Percentiles rank a stretch among this genome's conserved stretches.
phyloP scores from a whole-genome alignment of 1,140 invertebrate genomes.

The Bicyclus anynana region DNA sequence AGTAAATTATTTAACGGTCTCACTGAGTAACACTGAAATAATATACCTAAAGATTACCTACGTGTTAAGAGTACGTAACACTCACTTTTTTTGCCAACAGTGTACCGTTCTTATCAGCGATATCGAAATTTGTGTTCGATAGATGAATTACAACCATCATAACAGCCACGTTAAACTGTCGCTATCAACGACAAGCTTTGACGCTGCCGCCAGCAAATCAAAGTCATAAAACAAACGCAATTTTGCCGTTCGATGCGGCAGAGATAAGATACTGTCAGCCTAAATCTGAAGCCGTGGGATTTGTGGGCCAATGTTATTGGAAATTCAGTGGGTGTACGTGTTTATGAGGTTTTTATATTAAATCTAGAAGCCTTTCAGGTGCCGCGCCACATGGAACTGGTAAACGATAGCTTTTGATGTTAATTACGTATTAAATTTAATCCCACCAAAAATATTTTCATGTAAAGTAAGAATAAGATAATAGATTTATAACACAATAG shows the following conservation, averaged over 20 bases:
- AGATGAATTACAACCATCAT: conserved; percentile 74
- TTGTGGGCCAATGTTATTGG: conserved; percentile 56
- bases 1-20: too few species aligned
- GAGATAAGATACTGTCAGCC: conserved; percentile 61
- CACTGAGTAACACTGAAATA: too few species aligned
- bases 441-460: too few species aligned
- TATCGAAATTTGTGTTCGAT: conserved; percentile 68
- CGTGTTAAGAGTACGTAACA: too few species aligned
- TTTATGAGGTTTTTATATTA: conserved; percentile 19
- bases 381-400: neutral
- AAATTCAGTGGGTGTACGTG: conserved; percentile 31
- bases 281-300: conserved; percentile 73
- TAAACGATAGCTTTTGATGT: too few species aligned
- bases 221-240: conserved; percentile 74
- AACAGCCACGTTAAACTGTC: conserved; percentile 61
- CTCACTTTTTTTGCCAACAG: conserved; percentile 32
- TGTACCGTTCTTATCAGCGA: conserved; percentile 56
- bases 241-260: conserved; percentile 56
- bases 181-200: conserved; percentile 56
- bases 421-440: too few species aligned
- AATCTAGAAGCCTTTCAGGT: conserved; percentile 15
- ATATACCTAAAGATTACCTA: too few species aligned
- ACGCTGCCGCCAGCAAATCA: conserved; percentile 66
- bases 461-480: too few species aligned
- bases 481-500: too few species aligned